Percentiles rank a stretch among this genome's conserved stretches.
These are phyloP conservation scores for Hyaena hyaena DNA, from an alignment of 2,113 vertebrate species.

Conservation along the genomic window DNA sequence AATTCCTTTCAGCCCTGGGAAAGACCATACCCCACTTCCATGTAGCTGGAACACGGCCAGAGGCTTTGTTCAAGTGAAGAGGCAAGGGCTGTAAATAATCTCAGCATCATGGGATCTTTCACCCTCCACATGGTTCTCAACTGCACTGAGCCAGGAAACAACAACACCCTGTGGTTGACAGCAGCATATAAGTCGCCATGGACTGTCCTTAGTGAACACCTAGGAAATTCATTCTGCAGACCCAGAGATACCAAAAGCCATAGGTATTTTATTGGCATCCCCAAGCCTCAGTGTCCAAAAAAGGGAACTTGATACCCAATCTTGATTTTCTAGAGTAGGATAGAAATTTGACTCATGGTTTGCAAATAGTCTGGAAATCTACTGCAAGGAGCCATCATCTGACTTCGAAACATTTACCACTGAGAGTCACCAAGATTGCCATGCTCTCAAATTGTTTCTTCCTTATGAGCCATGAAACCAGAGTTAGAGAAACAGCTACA, in stretches of 20 bases:
- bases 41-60: not conserved
- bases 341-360: slow-evolving; percentile 4
- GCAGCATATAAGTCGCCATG: not conserved
- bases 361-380: slow-evolving; percentile 56
- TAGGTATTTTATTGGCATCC: not conserved
- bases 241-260: not conserved
- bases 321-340: slow-evolving; percentile 37
- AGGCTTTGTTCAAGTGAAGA: not conserved
- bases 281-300: not conserved
- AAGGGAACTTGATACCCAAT: not conserved
- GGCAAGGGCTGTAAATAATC: not conserved
- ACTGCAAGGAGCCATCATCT: not conserved
- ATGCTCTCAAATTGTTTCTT: slow-evolving; percentile 26
- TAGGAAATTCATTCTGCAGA: not conserved
- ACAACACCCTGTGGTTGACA: not conserved
- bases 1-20: not conserved
- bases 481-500: slow-evolving; percentile 46
- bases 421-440: not conserved
- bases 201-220: not conserved
- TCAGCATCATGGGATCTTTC: not conserved
- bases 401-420: slow-evolving; percentile 44
- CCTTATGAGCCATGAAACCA: slow-evolving; percentile 62
- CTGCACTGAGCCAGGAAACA: not conserved
- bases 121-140: not conserved
- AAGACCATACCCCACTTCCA: not conserved